These are phyloP conservation scores for Orchestes rusci DNA, from an alignment of 2,888 invertebrate species.

Conservation along the genomic window DNA sequence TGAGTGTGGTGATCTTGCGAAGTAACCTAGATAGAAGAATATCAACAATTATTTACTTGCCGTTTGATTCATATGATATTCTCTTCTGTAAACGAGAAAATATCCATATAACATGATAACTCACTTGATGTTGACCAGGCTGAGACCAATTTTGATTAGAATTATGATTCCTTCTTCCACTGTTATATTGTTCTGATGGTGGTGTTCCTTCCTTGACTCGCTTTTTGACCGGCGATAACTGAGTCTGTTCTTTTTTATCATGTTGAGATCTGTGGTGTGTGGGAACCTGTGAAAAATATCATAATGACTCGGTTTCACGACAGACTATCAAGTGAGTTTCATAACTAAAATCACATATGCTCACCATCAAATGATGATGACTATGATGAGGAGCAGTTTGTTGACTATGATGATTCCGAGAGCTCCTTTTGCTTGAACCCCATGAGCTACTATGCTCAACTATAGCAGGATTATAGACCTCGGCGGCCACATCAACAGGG, in stretches of 20 bases:
- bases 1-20: conserved; percentile 33
- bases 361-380: conserved; percentile 41
- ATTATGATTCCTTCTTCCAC: conserved; percentile 38
- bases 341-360: background rate
- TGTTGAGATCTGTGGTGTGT: conserved; percentile 45
- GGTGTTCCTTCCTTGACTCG: conserved; percentile 94
- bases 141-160: conserved; percentile 44
- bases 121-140: conserved; percentile 37
- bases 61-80: background rate
- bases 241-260: conserved; percentile 80
- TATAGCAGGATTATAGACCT: conserved; percentile 52
- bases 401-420: conserved; percentile 54
- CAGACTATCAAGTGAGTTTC: background rate
- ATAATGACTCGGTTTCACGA: background rate
- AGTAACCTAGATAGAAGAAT: conserved; percentile 24
- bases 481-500: conserved; percentile 51
- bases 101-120: conserved; percentile 6
- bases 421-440: conserved; percentile 41
- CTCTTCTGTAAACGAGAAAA: background rate
- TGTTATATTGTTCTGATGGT: conserved; percentile 50
- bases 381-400: conserved; percentile 49
- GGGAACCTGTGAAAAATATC: conserved; percentile 29
- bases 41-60: no score
- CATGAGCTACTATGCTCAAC: conserved; percentile 47
- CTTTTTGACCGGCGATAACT: conserved; percentile 94